A percentile compares a stretch with the other conserved stretches of the same genome.
Evolutionary conservation across 2,888 invertebrate species (phyloP).

Genomic region (Drosophila merina): DNA sequence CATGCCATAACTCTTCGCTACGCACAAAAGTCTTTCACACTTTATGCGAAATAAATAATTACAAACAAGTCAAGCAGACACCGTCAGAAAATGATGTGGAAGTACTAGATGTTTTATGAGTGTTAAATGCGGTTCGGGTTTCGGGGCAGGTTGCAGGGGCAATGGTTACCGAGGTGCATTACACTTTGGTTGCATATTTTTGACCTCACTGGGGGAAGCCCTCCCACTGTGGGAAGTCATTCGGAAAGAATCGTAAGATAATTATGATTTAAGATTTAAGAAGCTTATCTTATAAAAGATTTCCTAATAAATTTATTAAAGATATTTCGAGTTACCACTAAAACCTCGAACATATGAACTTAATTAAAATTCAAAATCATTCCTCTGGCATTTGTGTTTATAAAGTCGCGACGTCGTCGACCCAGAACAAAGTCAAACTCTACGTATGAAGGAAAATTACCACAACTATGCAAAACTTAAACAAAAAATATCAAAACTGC

Average conservation of each 20-base stretch:
- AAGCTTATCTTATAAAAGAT: too few relatives aligned
- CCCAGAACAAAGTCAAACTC: constrained; percentile 33
- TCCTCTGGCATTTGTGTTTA: constrained; percentile 51
- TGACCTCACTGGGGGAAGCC: not conserved
- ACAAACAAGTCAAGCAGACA: constrained; percentile 74
- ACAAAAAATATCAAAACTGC: constrained; percentile 4
- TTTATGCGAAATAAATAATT: constrained; percentile 74
- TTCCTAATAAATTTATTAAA: too few relatives aligned
- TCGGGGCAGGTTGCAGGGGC: constrained; percentile 42
- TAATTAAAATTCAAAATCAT: constrained; percentile 22
- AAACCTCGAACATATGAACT: not conserved
- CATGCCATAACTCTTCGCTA: constrained; percentile 65
- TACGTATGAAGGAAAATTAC: not conserved
- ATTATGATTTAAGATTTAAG: too few relatives aligned
- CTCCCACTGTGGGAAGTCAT: not conserved
- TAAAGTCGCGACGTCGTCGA: constrained; percentile 52
- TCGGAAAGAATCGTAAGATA: not conserved
- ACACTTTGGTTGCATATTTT: constrained; percentile 41
- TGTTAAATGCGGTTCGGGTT: not conserved
- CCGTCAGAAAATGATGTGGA: constrained; percentile 28
- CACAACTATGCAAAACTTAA: constrained; percentile 27
- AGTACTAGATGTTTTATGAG: not conserved
- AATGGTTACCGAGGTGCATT: constrained; percentile 61
- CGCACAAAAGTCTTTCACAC: constrained; percentile 71
- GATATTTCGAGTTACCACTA: too few relatives aligned